These are phyloP conservation scores for Auanema sp. DNA, from an alignment of 2,888 invertebrate genomes.

Conservation along the genomic window DNA sequence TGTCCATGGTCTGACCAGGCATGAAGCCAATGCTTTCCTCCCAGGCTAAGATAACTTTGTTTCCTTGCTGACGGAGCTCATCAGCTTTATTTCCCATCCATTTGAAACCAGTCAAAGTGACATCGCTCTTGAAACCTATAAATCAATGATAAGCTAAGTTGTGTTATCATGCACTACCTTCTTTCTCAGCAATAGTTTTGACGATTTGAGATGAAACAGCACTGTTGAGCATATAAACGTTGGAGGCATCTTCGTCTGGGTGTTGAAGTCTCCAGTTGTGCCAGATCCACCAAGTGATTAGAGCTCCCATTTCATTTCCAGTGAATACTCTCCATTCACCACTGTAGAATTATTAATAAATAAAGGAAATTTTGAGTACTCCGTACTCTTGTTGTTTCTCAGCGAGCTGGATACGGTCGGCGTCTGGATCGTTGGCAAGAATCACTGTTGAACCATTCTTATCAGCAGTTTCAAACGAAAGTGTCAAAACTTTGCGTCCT, in stretches of 20 bases:
- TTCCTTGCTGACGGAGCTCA: conserved; percentile 75
- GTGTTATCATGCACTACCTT: conserved; percentile 70
- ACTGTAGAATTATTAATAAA: conserved; percentile 65
- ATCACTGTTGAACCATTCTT: conserved; percentile 75
- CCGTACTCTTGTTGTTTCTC: conserved; percentile 75
- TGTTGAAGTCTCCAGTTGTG: conserved; percentile 68
- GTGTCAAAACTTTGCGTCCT: conserved; percentile 71
- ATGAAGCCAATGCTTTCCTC: conserved; percentile 96
- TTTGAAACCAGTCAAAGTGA: conserved; percentile 97
- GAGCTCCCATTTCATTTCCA: conserved; percentile 91
- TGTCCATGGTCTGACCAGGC: conserved; percentile 75
- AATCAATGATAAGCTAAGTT: neutral
- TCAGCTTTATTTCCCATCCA: conserved; percentile 93
- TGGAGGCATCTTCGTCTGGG: conserved; percentile 63
- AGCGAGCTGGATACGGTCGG: conserved; percentile 90
- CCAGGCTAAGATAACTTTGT: conserved; percentile 85
- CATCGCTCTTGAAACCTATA: conserved; percentile 66
- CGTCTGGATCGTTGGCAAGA: conserved; percentile 96
- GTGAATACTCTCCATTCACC: conserved; percentile 84
- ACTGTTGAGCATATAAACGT: conserved; percentile 84
- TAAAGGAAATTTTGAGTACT: neutral
- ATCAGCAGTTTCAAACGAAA: conserved; percentile 80
- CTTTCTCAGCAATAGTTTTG: conserved; percentile 77
- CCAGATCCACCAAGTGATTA: conserved; percentile 91
- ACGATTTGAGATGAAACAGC: conserved; percentile 96